These are phyloP conservation scores for Helogale parvula DNA, from an alignment of 2,113 vertebrate species.

Conservation along the genomic window DNA sequence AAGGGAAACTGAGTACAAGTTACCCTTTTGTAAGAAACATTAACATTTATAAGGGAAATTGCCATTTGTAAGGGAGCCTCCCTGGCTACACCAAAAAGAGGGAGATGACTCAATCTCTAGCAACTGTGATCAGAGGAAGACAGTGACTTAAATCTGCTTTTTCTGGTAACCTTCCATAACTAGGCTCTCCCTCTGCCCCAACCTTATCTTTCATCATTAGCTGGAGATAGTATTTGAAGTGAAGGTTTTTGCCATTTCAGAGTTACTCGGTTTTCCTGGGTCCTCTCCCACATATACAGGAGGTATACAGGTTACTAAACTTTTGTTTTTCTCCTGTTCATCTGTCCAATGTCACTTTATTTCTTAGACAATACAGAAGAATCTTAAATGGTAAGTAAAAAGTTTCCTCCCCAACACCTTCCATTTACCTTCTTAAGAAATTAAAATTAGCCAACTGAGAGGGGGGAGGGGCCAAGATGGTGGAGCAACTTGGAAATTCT, in stretches of 20 bases:
- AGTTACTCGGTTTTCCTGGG: background rate
- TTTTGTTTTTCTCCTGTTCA: background rate
- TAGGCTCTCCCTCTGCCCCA: background rate
- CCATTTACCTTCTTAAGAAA: background rate
- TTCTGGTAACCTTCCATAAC: background rate
- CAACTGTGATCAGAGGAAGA: background rate
- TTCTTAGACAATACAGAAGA: background rate
- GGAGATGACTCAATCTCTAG: background rate
- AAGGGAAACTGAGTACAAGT: background rate
- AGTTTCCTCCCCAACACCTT: background rate
- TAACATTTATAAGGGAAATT: background rate
- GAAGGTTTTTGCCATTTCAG: background rate
- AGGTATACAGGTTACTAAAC: background rate
- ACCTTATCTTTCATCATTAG: background rate
- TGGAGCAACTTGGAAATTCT: too few species aligned
- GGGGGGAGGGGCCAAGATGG: too few species aligned
- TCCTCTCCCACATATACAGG: background rate
- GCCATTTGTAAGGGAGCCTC: background rate
- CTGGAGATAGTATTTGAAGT: background rate
- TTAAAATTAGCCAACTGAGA: background rate
- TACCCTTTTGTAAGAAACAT: background rate
- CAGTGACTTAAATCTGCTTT: background rate
- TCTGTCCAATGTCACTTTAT: background rate
- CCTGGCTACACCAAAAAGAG: background rate
- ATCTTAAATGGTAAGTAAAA: background rate